Evolutionary conservation across 1,140 invertebrate species (phyloP).

Genomic region (Drosophila willistoni): DNA sequence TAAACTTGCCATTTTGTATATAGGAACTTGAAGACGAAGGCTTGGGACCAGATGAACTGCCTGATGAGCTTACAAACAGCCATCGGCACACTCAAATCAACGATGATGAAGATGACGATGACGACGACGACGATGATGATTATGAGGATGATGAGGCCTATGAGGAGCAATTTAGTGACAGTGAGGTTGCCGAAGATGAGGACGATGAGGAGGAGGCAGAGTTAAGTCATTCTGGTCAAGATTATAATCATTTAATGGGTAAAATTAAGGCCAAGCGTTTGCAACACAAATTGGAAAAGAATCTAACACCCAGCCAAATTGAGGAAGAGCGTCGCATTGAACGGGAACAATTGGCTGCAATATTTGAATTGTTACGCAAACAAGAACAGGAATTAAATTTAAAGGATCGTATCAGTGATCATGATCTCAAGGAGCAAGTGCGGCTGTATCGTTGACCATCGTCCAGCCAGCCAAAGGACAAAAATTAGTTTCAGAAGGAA

Average conservation of each 20-base stretch:
- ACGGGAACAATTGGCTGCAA: constrained; percentile 72
- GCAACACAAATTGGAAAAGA: constrained; percentile 66
- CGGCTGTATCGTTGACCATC: constrained; percentile 63
- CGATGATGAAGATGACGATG: constrained; percentile 50
- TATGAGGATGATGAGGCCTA: constrained; percentile 10
- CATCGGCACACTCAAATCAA: neutral
- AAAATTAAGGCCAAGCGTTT: constrained; percentile 68
- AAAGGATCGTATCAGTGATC: constrained; percentile 74
- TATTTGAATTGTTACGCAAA: constrained; percentile 73
- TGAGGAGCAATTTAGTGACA: constrained; percentile 3
- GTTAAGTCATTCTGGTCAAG: constrained; percentile 1
- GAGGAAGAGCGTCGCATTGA: constrained; percentile 77
- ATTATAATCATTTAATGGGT: constrained; percentile 64
- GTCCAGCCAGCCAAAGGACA: neutral
- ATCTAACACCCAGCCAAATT: constrained; percentile 63
- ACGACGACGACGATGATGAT: constrained; percentile 40
- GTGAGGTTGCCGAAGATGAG: constrained; percentile 52
- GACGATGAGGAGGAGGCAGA: constrained; percentile 55
- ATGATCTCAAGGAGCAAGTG: constrained; percentile 72
- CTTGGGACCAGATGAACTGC: constrained; percentile 55
- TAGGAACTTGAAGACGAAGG: constrained; percentile 69
- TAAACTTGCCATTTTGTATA: no score
- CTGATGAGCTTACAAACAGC: constrained; percentile 40
- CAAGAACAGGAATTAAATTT: constrained; percentile 76
- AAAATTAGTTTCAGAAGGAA: neutral